Percentiles rank a stretch among this genome's conserved stretches.
phyloP scores from a whole-genome alignment of 2,113 vertebrate species.

The Megaceryle torquata region DNA sequence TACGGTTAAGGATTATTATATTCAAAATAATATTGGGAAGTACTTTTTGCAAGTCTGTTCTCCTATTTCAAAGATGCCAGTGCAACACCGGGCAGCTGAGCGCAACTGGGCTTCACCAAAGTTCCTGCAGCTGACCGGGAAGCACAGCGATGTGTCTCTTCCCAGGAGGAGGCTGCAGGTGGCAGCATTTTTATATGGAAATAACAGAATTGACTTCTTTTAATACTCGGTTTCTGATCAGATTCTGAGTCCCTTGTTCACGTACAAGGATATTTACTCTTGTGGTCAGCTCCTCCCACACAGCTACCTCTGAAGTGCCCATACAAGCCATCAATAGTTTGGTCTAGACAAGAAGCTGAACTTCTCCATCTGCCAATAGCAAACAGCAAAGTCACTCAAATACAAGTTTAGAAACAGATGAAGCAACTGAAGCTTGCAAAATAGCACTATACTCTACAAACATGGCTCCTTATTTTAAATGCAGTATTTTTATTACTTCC shows the following conservation, averaged over 20 bases:
- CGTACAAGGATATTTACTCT: neutral
- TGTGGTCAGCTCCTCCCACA: neutral
- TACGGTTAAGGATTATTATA: neutral
- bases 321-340: neutral
- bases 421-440: neutral
- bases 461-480: neutral
- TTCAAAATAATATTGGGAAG: neutral
- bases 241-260: neutral
- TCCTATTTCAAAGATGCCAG: neutral
- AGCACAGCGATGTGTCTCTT: neutral
- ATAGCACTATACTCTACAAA: neutral
- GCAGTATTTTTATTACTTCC: neutral
- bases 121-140: neutral
- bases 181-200: neutral
- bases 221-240: neutral
- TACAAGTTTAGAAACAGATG: neutral
- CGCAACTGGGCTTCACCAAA: neutral
- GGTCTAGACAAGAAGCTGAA: neutral
- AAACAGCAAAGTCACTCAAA: neutral
- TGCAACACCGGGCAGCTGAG: neutral
- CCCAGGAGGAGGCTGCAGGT: constrained; percentile 25
- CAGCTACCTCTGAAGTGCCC: neutral
- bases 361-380: neutral
- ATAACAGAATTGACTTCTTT: neutral
- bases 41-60: neutral